Percentiles rank a stretch among this genome's conserved stretches.
Evolutionary conservation across 2,888 invertebrate species (phyloP).

Genomic region (Athalia circularis): DNA sequence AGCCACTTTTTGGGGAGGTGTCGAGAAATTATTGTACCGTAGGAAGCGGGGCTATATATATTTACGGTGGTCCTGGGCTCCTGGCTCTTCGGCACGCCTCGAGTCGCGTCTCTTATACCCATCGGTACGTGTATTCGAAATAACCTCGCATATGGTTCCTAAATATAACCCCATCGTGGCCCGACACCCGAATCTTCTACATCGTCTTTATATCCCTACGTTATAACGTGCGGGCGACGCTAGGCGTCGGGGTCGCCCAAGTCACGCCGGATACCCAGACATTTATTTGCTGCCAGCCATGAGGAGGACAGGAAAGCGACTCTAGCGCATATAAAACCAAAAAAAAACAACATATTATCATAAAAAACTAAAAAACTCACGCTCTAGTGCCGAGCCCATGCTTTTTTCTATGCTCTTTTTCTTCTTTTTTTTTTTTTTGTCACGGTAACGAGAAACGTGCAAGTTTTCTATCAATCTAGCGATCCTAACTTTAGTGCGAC

Average conservation of each 20-base stretch:
- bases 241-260: constrained; percentile 29
- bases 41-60: constrained; percentile 12
- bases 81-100: constrained; percentile 20
- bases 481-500: no score
- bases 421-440: not conserved
- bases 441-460: not conserved
- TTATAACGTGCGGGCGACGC: constrained; percentile 23
- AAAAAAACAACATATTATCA: not conserved
- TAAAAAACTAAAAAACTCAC: not conserved
- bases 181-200: constrained; percentile 44
- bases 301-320: constrained; percentile 33
- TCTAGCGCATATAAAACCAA: not conserved
- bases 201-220: constrained; percentile 5
- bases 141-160: constrained; percentile 73
- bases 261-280: constrained; percentile 63
- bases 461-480: no score
- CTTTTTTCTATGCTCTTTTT: not conserved
- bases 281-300: constrained; percentile 64
- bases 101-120: not conserved
- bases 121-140: constrained; percentile 61
- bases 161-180: constrained; percentile 68
- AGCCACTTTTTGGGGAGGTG: constrained; percentile 2
- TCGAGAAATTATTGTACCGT: constrained; percentile 25
- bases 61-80: constrained; percentile 36
- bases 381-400: not conserved